Percentiles rank a stretch among this genome's conserved stretches.
These are phyloP conservation scores for Lagria hirta DNA, from an alignment of 2,888 invertebrate genomes.

Conservation along the genomic window DNA sequence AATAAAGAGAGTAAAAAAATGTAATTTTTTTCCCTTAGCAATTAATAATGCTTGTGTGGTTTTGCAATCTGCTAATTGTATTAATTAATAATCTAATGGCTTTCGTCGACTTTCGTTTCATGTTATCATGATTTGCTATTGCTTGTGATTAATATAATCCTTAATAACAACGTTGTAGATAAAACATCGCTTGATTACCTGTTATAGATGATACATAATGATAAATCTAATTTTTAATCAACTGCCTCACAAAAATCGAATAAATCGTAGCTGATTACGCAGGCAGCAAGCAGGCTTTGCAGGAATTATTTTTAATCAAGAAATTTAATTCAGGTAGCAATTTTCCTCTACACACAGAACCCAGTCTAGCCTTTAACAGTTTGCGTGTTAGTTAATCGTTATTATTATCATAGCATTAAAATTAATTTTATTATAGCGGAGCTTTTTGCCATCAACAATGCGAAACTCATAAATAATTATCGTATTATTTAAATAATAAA, in stretches of 20 bases:
- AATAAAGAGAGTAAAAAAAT: too few relatives aligned
- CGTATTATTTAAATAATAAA: constrained; percentile 39
- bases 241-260: constrained; percentile 5
- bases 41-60: too few relatives aligned
- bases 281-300: constrained; percentile 3
- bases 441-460: constrained; percentile 38
- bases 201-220: constrained; percentile 6
- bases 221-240: constrained; percentile 17
- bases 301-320: constrained; percentile 17
- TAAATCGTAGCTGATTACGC: constrained; percentile 12
- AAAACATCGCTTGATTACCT: constrained; percentile 10
- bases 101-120: constrained; percentile 7
- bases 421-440: constrained; percentile 39
- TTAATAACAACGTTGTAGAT: constrained; percentile 6
- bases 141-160: constrained; percentile 14
- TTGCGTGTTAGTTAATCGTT: constrained; percentile 37
- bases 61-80: constrained; percentile 12
- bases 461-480: constrained; percentile 38
- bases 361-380: constrained; percentile 10
- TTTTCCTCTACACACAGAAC: constrained; percentile 17
- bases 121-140: constrained; percentile 7
- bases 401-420: constrained; percentile 38
- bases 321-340: constrained; percentile 9
- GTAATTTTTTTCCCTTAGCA: too few relatives aligned
- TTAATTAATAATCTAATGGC: constrained; percentile 21